These are phyloP conservation scores for Hestina assimilis DNA, from an alignment of 1,140 invertebrate genomes.

Conservation along the genomic window DNA sequence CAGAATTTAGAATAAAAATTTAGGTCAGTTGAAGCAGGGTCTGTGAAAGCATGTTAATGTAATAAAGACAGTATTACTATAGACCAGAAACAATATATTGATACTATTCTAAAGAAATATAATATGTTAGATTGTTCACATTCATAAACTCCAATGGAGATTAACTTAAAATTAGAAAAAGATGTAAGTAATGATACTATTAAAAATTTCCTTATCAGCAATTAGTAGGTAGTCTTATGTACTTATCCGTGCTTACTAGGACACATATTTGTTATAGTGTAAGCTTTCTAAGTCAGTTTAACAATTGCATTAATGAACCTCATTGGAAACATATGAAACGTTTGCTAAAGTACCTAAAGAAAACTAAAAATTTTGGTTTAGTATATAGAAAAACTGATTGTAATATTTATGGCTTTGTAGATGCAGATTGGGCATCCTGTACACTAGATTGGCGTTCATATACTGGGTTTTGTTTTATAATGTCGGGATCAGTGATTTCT, in stretches of 20 bases:
- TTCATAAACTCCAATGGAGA: constrained; percentile 16
- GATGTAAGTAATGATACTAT: neutral
- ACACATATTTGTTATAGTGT: constrained; percentile 22
- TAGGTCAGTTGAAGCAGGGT: constrained; percentile 1
- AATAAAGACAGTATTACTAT: neutral
- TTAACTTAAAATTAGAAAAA: constrained; percentile 17
- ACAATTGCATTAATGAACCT: constrained; percentile 13
- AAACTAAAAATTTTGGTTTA: constrained; percentile 14
- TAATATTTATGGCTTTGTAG: constrained; percentile 19
- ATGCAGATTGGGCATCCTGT: constrained; percentile 22
- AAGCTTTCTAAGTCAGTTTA: constrained; percentile 25
- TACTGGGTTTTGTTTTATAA: neutral
- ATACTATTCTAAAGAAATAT: constrained; percentile 1
- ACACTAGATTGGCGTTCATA: constrained; percentile 15
- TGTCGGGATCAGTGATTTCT: neutral
- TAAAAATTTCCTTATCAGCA: constrained; percentile 9
- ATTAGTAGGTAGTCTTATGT: constrained; percentile 15
- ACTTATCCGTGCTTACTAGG: constrained; percentile 20
- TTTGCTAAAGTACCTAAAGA: constrained; percentile 22
- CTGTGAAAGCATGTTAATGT: neutral
- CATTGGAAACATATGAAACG: constrained; percentile 10
- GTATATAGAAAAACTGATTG: constrained; percentile 8
- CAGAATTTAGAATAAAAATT: constrained; percentile 1
- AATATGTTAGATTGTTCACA: constrained; percentile 14
- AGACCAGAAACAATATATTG: neutral